Percentiles rank a stretch among this genome's conserved stretches.
phyloP scores from a whole-genome alignment of 2,113 vertebrate genomes.

The Saguinus midas region DNA sequence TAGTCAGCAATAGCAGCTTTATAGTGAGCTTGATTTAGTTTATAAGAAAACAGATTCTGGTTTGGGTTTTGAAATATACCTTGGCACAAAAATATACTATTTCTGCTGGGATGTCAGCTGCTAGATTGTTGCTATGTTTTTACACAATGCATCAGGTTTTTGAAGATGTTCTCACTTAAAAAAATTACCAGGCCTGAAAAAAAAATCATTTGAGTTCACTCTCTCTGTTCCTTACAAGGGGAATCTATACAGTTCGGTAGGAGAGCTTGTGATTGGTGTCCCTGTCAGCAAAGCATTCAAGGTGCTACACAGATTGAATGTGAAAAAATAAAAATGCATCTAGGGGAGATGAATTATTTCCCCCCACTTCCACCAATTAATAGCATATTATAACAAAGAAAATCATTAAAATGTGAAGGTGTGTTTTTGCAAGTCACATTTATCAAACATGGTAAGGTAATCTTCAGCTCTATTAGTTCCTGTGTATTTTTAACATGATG shows the following conservation, averaged over 20 bases:
- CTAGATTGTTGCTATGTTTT: conserved; percentile 45
- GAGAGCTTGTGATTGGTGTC: conserved; percentile 3
- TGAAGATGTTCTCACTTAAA: conserved; percentile 46
- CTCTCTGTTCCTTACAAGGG: conserved; percentile 16
- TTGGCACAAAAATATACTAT: not conserved
- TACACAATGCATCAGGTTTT: conserved; percentile 44
- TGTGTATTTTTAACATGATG: conserved; percentile 77
- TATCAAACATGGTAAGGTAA: conserved; percentile 81
- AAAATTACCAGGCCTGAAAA: conserved; percentile 51
- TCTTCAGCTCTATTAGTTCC: conserved; percentile 80
- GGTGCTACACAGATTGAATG: conserved; percentile 61
- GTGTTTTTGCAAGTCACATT: conserved; percentile 83
- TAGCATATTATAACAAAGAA: conserved; percentile 82
- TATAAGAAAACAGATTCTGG: not conserved
- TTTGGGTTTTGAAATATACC: conserved; percentile 21
- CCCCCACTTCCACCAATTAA: conserved; percentile 76
- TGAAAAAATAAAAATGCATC: conserved; percentile 66
- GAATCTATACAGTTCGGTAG: not conserved
- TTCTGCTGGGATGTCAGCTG: not conserved
- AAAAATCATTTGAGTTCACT: conserved; percentile 56
- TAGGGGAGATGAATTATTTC: conserved; percentile 78
- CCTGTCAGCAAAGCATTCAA: conserved; percentile 43
- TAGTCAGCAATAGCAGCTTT: conserved; percentile 23
- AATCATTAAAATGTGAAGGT: conserved; percentile 84
- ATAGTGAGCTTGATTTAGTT: conserved; percentile 34